Percentiles rank a stretch among this genome's conserved stretches.
Conservation (phyloP, 2,888 invertebrate species). For the Euproctis similis region DNA sequence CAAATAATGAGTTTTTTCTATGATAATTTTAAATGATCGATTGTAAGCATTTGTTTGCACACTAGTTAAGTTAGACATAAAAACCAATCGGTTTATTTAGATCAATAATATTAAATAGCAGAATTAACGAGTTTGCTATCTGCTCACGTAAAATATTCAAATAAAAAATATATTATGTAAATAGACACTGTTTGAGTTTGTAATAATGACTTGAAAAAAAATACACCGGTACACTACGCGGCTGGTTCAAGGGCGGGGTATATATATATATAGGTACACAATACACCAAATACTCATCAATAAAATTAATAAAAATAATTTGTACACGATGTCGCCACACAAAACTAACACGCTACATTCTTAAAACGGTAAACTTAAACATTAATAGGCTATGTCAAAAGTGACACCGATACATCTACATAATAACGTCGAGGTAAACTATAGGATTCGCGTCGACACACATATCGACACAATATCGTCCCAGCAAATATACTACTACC, state of each 20-base stretch:
- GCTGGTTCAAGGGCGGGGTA: too few species aligned
- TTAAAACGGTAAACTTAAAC: conserved; percentile 64
- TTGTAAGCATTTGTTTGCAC: too few species aligned
- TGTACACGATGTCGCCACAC: conserved; percentile 60
- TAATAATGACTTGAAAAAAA: conserved; percentile 6
- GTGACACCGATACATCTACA: conserved; percentile 66
- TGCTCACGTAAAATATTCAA: too few species aligned
- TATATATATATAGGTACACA: conserved; percentile 15
- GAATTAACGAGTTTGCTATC: too few species aligned
- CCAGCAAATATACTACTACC: conserved; percentile 49
- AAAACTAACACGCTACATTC: conserved; percentile 62
- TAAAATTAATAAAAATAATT: conserved; percentile 57
- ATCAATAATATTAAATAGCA: too few species aligned
- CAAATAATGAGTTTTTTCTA: too few species aligned
- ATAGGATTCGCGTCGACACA: conserved; percentile 63
- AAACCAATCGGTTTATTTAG: too few species aligned
- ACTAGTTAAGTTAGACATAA: too few species aligned
- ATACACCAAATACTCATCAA: conserved; percentile 25
- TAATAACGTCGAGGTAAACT: conserved; percentile 66
- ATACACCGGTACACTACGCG: conserved; percentile 27
- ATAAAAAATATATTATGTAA: too few species aligned
- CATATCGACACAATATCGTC: conserved; percentile 46
- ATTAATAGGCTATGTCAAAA: conserved; percentile 73
- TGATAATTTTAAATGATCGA: too few species aligned
- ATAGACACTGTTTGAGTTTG: too few species aligned